Evolutionary conservation across 2,797 vertebrate genomes (phyloP).

Genomic region (Alectoris magna): DNA sequence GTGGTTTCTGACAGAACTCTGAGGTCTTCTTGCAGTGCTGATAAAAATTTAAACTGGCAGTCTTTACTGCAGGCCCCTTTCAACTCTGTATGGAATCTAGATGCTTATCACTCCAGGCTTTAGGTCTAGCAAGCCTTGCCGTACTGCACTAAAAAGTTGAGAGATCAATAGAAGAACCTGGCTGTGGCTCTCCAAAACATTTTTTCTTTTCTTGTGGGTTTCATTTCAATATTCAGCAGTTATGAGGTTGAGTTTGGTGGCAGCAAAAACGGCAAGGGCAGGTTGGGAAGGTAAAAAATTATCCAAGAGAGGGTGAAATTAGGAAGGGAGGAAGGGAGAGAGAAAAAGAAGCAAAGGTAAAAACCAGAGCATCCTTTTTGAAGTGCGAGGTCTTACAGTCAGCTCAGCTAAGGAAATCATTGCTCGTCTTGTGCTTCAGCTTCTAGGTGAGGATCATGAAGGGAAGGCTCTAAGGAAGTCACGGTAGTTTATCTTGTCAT

Average conservation of each 20-base stretch:
- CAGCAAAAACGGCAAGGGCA: not conserved
- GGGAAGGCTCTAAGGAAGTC: slow-evolving; percentile 77
- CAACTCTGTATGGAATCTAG: not conserved
- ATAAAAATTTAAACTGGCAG: not conserved
- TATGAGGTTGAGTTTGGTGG: not conserved
- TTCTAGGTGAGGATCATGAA: slow-evolving; percentile 16
- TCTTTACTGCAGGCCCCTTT: not conserved
- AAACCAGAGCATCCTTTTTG: not conserved
- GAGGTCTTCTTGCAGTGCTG: not conserved
- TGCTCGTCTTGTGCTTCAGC: not conserved
- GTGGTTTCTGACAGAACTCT: not conserved
- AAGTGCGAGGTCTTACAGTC: not conserved
- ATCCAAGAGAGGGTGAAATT: not conserved
- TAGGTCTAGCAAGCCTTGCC: not conserved
- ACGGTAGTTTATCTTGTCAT: slow-evolving; percentile 73
- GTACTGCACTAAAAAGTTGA: not conserved
- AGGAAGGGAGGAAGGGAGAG: not conserved
- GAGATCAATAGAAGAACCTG: not conserved
- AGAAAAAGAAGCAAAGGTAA: not conserved
- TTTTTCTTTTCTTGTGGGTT: not conserved
- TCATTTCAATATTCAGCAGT: not conserved
- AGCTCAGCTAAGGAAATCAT: not conserved
- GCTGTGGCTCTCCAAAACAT: not conserved
- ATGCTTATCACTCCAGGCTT: not conserved
- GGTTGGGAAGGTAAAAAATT: not conserved